Conservation (phyloP, 2,797 vertebrate species). For the Gallinago stenura region DNA sequence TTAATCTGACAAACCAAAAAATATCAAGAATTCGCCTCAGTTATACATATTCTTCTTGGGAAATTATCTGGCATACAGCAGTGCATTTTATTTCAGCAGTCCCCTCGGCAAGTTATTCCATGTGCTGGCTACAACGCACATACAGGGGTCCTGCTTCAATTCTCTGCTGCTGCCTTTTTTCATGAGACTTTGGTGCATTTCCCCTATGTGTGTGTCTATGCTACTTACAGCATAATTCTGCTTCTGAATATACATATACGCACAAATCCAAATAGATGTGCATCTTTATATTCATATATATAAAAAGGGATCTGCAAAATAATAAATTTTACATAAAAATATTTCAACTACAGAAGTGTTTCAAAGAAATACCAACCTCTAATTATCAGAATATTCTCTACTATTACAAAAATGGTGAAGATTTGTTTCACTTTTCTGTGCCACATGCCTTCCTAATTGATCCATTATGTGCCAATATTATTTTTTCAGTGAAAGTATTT, state of each 20-base stretch:
- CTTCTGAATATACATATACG: background rate
- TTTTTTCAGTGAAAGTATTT: background rate
- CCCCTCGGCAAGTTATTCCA: background rate
- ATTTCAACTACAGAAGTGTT: background rate
- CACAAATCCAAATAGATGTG: fast-evolving
- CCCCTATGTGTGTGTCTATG: background rate
- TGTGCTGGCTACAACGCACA: background rate
- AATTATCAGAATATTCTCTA: background rate
- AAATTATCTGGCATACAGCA: background rate
- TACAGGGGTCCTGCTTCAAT: background rate
- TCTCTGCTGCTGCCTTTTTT: background rate
- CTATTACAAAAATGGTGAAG: background rate
- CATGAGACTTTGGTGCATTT: background rate
- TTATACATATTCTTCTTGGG: background rate
- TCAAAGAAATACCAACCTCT: background rate
- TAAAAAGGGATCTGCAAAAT: background rate
- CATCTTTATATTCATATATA: fast-evolving
- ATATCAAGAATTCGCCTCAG: background rate
- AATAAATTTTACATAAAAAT: background rate
- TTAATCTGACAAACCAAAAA: background rate
- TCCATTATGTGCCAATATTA: background rate
- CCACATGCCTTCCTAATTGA: background rate
- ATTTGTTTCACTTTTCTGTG: background rate
- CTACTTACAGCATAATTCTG: background rate
- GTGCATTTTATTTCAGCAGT: background rate